phyloP scores from a whole-genome alignment of 2,113 vertebrate genomes.

The Platycercus adscitus region DNA sequence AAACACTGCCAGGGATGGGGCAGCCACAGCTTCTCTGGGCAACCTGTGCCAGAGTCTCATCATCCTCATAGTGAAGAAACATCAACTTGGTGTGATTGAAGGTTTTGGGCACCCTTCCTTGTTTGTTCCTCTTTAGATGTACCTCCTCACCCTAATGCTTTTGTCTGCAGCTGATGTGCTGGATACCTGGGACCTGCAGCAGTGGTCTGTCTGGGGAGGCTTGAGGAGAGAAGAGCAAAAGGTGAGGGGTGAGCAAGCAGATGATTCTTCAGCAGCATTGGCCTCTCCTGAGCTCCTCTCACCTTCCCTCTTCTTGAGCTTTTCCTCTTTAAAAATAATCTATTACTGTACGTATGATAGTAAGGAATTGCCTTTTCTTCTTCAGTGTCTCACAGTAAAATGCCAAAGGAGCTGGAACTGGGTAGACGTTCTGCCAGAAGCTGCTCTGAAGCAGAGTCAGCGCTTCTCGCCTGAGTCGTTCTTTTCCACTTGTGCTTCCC shows the following conservation, averaged over 20 bases:
- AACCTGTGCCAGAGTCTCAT: not conserved
- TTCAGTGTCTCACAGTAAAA: not conserved
- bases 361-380: not conserved
- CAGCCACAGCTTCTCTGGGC: not conserved
- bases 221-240: not conserved
- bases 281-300: not conserved
- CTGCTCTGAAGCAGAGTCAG: not conserved
- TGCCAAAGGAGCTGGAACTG: not conserved
- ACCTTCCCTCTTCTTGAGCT: not conserved
- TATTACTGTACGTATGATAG: not conserved
- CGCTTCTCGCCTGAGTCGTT: not conserved
- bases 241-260: not conserved
- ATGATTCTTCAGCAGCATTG: not conserved
- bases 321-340: not conserved
- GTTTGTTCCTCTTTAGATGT: not conserved
- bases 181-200: not conserved
- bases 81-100: not conserved
- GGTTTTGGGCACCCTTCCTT: not conserved
- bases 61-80: not conserved
- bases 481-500: not conserved
- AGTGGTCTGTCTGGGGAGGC: rapidly evolving
- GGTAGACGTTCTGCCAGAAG: not conserved
- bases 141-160: not conserved
- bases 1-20: not conserved
- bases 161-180: not conserved